Base-by-base conservation (phyloP, 2,113 vertebrate genomes). In the Gymnobelideus leadbeateri region DNA sequence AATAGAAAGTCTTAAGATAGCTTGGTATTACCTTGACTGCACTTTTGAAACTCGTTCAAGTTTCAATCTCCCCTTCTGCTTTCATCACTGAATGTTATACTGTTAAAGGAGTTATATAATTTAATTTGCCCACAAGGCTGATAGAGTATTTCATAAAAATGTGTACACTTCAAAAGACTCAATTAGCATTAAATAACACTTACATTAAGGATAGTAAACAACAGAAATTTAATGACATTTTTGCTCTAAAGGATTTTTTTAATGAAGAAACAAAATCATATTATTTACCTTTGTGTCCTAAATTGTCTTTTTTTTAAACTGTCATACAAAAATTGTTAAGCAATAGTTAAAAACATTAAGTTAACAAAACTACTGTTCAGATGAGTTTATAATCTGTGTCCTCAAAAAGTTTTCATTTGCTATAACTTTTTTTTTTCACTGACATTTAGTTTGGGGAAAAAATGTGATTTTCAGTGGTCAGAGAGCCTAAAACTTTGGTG, bases 241-340 rank as follows among this genome's bases (percentile, higher is more conserved):
- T 97, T 97, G 23, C 12, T 4, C 25, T 92, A 92, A 95, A 91
- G 3, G 94, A 3, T 6, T 0, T 94, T 97, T 96, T 95, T 94
- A 16, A 52, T 93, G 47, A 97, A 98, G 92, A 7, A 97, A 96
- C 0, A 61, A 91, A 92, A 93, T 97, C 9, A 94, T 8, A 91
- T 89, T 94, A 91, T 96, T 97, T 93, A 77, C 12, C 47, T 90
- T 53, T 3, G 55, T 95, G 96, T 97, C 84, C 91, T 95, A 96
- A 96, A 51, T n/a, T 54, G 19, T 51, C 9, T 14, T 94, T 94
- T 46, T 0, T 53, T 97, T 96, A 53, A 12, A 51, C 91, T 95
- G 53, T 3, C 24, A 10, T 51, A 25, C 94, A 55, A 11, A 96
- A 96, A 95, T 31, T 95, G 12, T 84, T 95, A 95, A 52, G 37